Evolutionary conservation across 1,140 invertebrate genomes (phyloP).

Genomic region (Drosophila kepulauana): DNA sequence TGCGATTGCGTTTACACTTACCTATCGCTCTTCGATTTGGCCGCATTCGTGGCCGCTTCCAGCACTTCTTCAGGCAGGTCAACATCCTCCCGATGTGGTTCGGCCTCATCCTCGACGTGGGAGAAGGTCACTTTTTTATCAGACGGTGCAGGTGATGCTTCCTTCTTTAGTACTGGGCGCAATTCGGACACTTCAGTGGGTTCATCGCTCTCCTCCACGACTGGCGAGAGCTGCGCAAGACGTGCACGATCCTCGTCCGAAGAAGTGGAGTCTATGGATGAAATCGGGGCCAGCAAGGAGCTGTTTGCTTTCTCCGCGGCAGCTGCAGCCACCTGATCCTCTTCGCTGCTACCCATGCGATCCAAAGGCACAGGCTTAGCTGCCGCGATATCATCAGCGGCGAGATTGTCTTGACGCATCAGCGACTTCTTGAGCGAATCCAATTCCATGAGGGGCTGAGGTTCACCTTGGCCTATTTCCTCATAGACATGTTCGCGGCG

Average conservation of each 20-base stretch:
- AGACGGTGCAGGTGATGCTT: conserved; percentile 77
- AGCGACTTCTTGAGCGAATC: conserved; percentile 71
- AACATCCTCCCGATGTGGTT: conserved; percentile 80
- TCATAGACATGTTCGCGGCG: conserved; percentile 87
- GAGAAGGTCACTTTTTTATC: conserved; percentile 85
- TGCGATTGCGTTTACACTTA: conserved; percentile 48
- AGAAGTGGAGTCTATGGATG: conserved; percentile 82
- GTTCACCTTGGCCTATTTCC: conserved; percentile 85
- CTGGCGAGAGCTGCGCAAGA: conserved; percentile 63
- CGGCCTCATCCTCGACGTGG: conserved; percentile 82
- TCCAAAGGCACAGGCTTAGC: conserved; percentile 71
- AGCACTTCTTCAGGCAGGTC: conserved; percentile 74
- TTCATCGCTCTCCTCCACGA: conserved; percentile 78
- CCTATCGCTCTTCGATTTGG: conserved; percentile 70
- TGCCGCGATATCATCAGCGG: conserved; percentile 68
- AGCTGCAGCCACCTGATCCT: conserved; percentile 61
- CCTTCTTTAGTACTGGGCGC: conserved; percentile 71
- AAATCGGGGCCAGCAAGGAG: conserved; percentile 69
- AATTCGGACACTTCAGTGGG: conserved; percentile 32
- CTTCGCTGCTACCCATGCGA: conserved; percentile 84
- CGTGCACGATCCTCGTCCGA: conserved; percentile 76
- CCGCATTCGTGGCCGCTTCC: conserved; percentile 64
- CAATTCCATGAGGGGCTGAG: conserved; percentile 59
- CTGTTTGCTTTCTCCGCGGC: conserved; percentile 45
- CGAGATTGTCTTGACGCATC: conserved; percentile 67